phyloP scores from a whole-genome alignment of 1,140 invertebrate genomes.

The Drosophila trapezifrons region DNA sequence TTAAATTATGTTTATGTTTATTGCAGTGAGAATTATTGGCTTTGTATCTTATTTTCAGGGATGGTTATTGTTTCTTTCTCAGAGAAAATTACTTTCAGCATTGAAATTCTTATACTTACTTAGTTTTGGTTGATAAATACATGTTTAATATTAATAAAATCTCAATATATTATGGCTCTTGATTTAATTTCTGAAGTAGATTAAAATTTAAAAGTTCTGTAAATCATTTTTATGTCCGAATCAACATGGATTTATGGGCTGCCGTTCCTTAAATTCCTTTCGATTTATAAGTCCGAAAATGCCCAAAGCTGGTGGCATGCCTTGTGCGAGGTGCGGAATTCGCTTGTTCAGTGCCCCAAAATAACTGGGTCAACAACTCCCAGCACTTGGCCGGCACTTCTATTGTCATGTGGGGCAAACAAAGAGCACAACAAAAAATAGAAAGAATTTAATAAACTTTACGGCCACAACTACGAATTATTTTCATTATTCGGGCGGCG shows the following conservation, averaged over 20 bases:
- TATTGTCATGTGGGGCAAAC: constrained; percentile 40
- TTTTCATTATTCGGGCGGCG: constrained; percentile 71
- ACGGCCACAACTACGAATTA: constrained; percentile 73
- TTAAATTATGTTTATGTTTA: not conserved
- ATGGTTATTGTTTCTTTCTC: not conserved
- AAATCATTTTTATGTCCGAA: constrained; percentile 9
- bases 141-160: not conserved
- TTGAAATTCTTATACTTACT: too few relatives aligned
- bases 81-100: too few relatives aligned
- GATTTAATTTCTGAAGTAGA: not conserved
- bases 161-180: not conserved
- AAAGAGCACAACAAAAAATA: constrained; percentile 29
- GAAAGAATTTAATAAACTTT: constrained; percentile 78
- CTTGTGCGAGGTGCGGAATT: constrained; percentile 34
- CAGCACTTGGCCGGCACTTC: constrained; percentile 46
- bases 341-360: constrained; percentile 30
- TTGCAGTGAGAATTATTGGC: not conserved
- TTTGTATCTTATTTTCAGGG: not conserved
- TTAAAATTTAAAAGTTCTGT: not conserved
- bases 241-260: constrained; percentile 17
- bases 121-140: not conserved
- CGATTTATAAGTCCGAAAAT: constrained; percentile 17
- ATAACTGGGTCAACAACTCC: constrained; percentile 64
- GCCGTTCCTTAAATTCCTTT: constrained; percentile 32
- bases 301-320: not conserved